Base-by-base conservation (phyloP, 2,113 vertebrate species). In the Trinectes maculatus region DNA sequence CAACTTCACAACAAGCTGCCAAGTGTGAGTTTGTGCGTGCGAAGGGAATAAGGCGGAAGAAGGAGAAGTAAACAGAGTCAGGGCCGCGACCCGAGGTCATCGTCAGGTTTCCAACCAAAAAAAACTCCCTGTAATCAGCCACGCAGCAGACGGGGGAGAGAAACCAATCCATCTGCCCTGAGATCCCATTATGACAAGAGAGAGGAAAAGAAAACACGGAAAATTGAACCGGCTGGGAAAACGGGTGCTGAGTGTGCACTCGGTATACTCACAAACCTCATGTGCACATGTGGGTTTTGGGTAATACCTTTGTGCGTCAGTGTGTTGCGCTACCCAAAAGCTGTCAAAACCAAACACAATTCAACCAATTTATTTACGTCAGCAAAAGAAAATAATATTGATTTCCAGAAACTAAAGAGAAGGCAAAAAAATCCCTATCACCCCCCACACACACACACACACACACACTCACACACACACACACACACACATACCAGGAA, bases 161-260 rank as follows among this genome's bases (percentile, higher is more conserved):
- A 55, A 74, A 85, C 71, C 85, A 85, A 84, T 85, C 75, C 64
- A 79, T 75, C 73, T 71, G 40, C 43, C 33, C 82, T 19, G 16
- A 88, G 64, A 89, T 88, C 79, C 85, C 77, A 85, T 87, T 88
- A 84, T 87, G 82, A 84, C 80, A 74, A 69, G 22, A 53, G 71
- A 78, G 74, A 77, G 60, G 36, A 79, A 56, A 57, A 67, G 62
- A 57, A 80, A 74, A 84, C 53, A 57, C 65, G 53, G n/a, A n/a
- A 82, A 76, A 85, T 66, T 79, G 72, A 77, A 83, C 69, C 70
- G 44, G 68, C 12, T 49, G 46, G 46, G 2, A 66, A 85, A 72
- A 79, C 60, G 31, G 62, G 62, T 58, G 73, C 24, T 37, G 15
- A 10, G 22, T 59, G 46, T 47, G n/a, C n/a, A n/a, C n/a, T n/a